phyloP scores from a whole-genome alignment of 2,113 vertebrate species.

The Bostrychus sinensis region DNA sequence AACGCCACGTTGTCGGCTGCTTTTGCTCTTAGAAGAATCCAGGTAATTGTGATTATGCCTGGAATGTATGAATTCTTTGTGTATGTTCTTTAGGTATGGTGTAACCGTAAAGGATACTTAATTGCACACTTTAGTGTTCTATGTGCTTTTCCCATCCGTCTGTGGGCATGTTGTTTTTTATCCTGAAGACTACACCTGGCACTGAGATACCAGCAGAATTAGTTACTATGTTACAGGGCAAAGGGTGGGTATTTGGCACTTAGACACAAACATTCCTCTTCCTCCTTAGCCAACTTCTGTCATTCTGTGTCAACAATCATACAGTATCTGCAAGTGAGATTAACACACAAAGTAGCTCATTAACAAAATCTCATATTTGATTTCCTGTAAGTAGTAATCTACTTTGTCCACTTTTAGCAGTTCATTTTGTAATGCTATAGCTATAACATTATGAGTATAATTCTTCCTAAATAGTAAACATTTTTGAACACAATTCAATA shows the following conservation, averaged over 20 bases:
- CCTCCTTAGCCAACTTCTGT: slow-evolving; percentile 55
- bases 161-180: slow-evolving; percentile 25
- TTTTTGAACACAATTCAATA: too few species aligned
- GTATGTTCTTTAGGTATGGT: slow-evolving; percentile 17
- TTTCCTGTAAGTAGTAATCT: too few species aligned
- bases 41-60: slow-evolving; percentile 79
- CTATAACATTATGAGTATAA: too few species aligned
- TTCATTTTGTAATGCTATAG: too few species aligned
- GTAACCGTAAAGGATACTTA: slow-evolving; percentile 35
- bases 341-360: too few species aligned
- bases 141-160: slow-evolving; percentile 18
- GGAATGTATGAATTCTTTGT: slow-evolving; percentile 34
- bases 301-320: slow-evolving; percentile 53
- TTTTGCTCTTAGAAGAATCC: slow-evolving; percentile 89
- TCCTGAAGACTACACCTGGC: slow-evolving; percentile 54
- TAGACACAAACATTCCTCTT: slow-evolving; percentile 65
- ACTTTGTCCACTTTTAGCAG: too few species aligned
- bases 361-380: too few species aligned
- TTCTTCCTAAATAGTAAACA: too few species aligned
- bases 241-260: slow-evolving; percentile 73
- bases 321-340: slow-evolving; percentile 37
- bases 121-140: slow-evolving; percentile 44
- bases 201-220: slow-evolving; percentile 58
- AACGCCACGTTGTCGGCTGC: slow-evolving; percentile 86
- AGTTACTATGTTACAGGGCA: slow-evolving; percentile 54